Conservation (phyloP, 1,140 invertebrate species). For the Drosophila mayri region DNA sequence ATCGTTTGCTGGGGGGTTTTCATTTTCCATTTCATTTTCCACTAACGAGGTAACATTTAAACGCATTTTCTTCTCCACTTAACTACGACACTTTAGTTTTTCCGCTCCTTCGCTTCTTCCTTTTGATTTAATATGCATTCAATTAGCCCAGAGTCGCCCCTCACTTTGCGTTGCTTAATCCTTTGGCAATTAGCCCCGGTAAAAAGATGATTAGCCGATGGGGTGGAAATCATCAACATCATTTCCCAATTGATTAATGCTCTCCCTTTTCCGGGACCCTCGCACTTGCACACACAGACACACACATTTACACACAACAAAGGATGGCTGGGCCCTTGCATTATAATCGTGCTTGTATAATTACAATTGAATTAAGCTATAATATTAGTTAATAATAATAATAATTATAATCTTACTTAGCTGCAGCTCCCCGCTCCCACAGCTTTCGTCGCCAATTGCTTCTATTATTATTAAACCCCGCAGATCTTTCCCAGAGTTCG, state of each 20-base stretch:
- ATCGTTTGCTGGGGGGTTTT: constrained; percentile 20
- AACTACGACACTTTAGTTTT: constrained; percentile 49
- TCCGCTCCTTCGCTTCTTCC: constrained; percentile 22
- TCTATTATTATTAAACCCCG: constrained; percentile 9
- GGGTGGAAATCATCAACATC: neutral
- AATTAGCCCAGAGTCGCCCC: constrained; percentile 24
- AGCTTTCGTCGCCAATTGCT: constrained; percentile 27
- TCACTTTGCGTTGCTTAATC: constrained; percentile 2
- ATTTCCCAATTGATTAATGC: constrained; percentile 47
- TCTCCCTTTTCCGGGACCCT: constrained; percentile 14
- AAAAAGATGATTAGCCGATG: constrained; percentile 38
- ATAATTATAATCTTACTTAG: constrained; percentile 50
- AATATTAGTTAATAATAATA: constrained; percentile 45
- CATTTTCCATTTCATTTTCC: constrained; percentile 39
- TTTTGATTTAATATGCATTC: constrained; percentile 56
- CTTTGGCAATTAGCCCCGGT: constrained; percentile 36
- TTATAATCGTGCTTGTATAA: constrained; percentile 59
- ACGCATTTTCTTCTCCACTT: constrained; percentile 71
- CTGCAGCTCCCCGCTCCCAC: constrained; percentile 26
- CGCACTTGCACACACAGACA: neutral
- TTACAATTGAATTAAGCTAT: constrained; percentile 81
- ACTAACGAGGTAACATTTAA: constrained; percentile 84
- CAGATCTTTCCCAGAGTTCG: constrained; percentile 16
- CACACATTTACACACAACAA: neutral
- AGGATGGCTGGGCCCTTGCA: constrained; percentile 1